phyloP scores from a whole-genome alignment of 2,888 invertebrate genomes.

The Sceliomorpha sp. region DNA sequence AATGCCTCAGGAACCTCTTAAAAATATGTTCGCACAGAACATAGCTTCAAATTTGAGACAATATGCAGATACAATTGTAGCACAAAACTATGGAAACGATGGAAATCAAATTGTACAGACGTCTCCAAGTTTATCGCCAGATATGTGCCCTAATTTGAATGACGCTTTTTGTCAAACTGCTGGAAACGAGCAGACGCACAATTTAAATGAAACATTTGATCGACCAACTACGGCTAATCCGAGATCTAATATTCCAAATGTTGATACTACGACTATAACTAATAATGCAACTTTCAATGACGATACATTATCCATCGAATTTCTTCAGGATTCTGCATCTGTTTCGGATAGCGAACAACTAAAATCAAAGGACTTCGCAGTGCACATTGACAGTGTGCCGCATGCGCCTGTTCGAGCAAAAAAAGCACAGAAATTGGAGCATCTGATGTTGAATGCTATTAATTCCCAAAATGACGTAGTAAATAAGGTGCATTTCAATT shows the following conservation, averaged over 20 bases:
- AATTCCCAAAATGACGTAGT: constrained; percentile 77
- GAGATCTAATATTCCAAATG: constrained; percentile 57
- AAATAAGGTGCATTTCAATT: constrained; percentile 74
- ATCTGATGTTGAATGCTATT: constrained; percentile 75
- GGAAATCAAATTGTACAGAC: constrained; percentile 58
- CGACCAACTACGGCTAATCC: constrained; percentile 51
- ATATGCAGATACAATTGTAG: constrained; percentile 55
- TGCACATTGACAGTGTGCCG: constrained; percentile 70
- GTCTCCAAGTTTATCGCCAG: constrained; percentile 69
- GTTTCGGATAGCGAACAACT: constrained; percentile 66
- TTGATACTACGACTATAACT: constrained; percentile 71
- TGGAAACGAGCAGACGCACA: constrained; percentile 62
- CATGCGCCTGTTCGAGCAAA: constrained; percentile 74
- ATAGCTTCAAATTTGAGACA: constrained; percentile 58
- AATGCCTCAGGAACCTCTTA: constrained; percentile 74
- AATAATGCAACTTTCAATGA: constrained; percentile 78
- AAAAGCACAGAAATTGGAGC: constrained; percentile 76
- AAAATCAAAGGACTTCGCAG: constrained; percentile 68
- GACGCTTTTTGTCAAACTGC: constrained; percentile 71
- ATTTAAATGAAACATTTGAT: constrained; percentile 72
- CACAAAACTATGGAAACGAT: constrained; percentile 53
- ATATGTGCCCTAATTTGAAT: constrained; percentile 73
- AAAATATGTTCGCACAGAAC: constrained; percentile 64
- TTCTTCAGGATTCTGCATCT: constrained; percentile 70
- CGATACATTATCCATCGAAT: constrained; percentile 74